phyloP scores from a whole-genome alignment of 2,797 vertebrate genomes.

The Craterocephalus amniculus region DNA sequence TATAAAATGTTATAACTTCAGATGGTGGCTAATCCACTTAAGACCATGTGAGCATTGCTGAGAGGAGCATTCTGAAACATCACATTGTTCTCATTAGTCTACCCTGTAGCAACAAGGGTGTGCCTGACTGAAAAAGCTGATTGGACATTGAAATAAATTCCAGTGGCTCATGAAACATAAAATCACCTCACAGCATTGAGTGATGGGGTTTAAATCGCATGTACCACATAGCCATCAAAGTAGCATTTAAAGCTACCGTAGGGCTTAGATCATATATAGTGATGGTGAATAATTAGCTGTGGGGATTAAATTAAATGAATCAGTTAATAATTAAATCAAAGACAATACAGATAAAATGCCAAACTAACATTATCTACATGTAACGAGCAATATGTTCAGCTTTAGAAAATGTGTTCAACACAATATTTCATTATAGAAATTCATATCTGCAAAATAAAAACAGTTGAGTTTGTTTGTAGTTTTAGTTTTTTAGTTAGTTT shows the following conservation, averaged over 20 bases:
- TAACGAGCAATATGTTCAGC: neutral
- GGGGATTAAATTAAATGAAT: neutral
- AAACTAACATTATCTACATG: neutral
- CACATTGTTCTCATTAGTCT: conserved; percentile 44
- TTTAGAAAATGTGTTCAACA: too few relatives aligned
- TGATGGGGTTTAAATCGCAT: conserved; percentile 9
- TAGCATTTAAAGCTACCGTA: neutral
- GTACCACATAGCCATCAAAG: conserved; percentile 22
- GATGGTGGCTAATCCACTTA: conserved; percentile 73
- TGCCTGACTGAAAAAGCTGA: conserved; percentile 61
- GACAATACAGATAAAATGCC: neutral
- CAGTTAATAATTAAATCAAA: neutral
- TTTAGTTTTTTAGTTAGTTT: too few relatives aligned
- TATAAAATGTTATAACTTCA: conserved; percentile 47
- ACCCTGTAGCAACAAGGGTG: conserved; percentile 38
- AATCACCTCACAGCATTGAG: conserved; percentile 21
- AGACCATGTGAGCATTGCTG: conserved; percentile 44
- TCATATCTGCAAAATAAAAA: neutral
- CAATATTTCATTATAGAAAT: neutral
- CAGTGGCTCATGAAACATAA: conserved; percentile 23
- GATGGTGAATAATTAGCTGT: conserved; percentile 8
- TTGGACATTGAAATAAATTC: conserved; percentile 41
- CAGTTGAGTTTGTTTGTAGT: too few relatives aligned
- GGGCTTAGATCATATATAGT: conserved; percentile 3
- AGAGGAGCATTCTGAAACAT: conserved; percentile 47